Percentiles rank a stretch among this genome's conserved stretches.
phyloP scores from a whole-genome alignment of 35 echinoderm and acorn worm species.

The Lytechinus pictus region DNA sequence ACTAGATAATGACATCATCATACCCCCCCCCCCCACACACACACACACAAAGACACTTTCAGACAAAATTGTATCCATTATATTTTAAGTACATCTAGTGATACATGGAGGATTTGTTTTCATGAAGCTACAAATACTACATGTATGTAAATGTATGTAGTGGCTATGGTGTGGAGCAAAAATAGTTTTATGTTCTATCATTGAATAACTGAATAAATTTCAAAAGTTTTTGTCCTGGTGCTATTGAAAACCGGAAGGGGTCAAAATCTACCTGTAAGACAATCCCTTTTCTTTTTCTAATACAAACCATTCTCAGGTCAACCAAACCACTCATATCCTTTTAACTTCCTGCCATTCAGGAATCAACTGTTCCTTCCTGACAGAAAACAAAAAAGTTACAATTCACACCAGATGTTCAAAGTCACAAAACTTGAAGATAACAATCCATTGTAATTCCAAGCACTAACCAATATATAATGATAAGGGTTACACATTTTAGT shows the following conservation, averaged over 20 bases:
- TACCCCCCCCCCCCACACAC: too few species aligned
- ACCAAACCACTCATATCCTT: conserved; percentile 1
- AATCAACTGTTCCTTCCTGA: background rate
- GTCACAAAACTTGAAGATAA: background rate
- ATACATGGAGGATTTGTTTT: too few species aligned
- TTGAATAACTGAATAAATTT: too few species aligned
- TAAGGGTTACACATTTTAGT: background rate
- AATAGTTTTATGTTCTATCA: too few species aligned
- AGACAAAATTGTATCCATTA: too few species aligned
- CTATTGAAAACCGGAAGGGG: background rate
- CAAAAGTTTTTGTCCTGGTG: background rate
- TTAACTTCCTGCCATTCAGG: background rate
- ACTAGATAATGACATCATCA: too few species aligned
- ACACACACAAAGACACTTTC: too few species aligned
- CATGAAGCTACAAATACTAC: too few species aligned
- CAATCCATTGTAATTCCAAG: background rate
- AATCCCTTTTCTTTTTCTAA: background rate
- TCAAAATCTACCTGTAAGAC: background rate
- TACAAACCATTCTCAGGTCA: background rate
- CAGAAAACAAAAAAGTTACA: background rate
- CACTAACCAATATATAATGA: background rate
- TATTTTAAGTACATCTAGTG: too few species aligned
- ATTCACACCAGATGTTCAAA: background rate
- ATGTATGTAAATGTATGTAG: too few species aligned
- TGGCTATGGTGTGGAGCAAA: too few species aligned